A percentile compares a stretch with the other conserved stretches of the same genome.
Conservation (phyloP, 2,113 vertebrate species). For the Hippopotamus amphibius region DNA sequence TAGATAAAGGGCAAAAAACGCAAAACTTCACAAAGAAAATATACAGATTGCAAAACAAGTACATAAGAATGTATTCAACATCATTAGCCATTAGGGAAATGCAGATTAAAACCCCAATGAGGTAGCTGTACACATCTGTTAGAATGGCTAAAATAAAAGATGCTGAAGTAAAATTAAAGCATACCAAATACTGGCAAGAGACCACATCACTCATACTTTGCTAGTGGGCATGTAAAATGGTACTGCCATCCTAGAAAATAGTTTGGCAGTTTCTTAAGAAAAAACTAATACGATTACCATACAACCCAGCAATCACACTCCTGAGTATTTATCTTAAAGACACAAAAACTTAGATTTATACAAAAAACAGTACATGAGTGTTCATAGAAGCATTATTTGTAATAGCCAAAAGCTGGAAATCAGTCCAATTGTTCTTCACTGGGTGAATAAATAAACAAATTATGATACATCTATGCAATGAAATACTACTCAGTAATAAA, state of each 20-base stretch:
- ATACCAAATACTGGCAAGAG: background rate
- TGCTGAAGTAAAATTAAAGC: background rate
- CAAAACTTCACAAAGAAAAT: background rate
- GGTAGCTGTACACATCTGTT: background rate
- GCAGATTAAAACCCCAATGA: background rate
- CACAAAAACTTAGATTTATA: background rate
- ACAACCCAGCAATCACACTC: background rate
- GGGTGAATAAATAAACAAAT: background rate
- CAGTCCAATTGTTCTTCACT: background rate
- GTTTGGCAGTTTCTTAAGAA: background rate
- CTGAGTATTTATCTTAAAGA: background rate
- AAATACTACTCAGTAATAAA: background rate
- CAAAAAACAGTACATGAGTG: background rate
- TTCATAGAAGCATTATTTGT: background rate
- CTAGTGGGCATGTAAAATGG: background rate
- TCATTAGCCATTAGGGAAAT: background rate
- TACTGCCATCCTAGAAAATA: background rate
- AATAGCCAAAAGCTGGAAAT: background rate
- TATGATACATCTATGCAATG: background rate
- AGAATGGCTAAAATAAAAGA: background rate
- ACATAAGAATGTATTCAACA: background rate
- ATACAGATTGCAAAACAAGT: background rate
- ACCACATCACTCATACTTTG: background rate
- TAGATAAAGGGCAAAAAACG: background rate
- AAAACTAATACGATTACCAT: background rate